Evolutionary conservation across 2,888 invertebrate species (phyloP).

Genomic region (Drosophila atripex): DNA sequence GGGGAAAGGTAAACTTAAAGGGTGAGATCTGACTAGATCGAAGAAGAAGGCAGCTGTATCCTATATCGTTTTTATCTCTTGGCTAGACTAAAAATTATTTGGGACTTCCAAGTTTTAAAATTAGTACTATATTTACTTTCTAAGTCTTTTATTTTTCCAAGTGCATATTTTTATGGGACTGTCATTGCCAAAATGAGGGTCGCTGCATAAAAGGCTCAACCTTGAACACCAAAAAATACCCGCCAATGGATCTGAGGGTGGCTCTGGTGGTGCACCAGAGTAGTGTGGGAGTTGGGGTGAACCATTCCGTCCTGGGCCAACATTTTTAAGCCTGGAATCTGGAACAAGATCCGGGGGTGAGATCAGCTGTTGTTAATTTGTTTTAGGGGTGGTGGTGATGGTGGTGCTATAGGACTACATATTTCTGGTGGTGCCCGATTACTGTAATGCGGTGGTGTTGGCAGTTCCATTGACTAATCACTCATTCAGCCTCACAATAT

Average conservation of each 20-base stretch:
- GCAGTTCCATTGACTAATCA: constrained; percentile 26
- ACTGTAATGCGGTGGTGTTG: not conserved
- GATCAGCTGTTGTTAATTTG: constrained; percentile 55
- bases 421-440: constrained; percentile 1
- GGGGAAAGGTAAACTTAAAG: too few species aligned
- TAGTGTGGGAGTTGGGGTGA: constrained; percentile 2
- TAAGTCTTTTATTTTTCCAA: not conserved
- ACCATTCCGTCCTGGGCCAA: constrained; percentile 55
- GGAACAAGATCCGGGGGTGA: constrained; percentile 16
- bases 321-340: constrained; percentile 28
- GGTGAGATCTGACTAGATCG: too few species aligned
- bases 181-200: constrained; percentile 49
- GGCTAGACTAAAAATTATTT: too few species aligned
- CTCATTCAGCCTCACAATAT: constrained; percentile 3
- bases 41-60: too few species aligned
- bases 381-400: constrained; percentile 18
- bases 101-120: too few species aligned
- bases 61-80: too few species aligned
- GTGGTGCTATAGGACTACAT: not conserved
- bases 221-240: constrained; percentile 35
- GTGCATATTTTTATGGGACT: constrained; percentile 38
- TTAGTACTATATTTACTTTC: too few species aligned
- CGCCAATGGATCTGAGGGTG: constrained; percentile 12
- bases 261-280: constrained; percentile 43
- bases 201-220: constrained; percentile 41